Evolutionary conservation across 2,888 invertebrate species (phyloP), one percentile per base, ranked within the genome.

Genomic region (Drosophila rubida): DNA sequence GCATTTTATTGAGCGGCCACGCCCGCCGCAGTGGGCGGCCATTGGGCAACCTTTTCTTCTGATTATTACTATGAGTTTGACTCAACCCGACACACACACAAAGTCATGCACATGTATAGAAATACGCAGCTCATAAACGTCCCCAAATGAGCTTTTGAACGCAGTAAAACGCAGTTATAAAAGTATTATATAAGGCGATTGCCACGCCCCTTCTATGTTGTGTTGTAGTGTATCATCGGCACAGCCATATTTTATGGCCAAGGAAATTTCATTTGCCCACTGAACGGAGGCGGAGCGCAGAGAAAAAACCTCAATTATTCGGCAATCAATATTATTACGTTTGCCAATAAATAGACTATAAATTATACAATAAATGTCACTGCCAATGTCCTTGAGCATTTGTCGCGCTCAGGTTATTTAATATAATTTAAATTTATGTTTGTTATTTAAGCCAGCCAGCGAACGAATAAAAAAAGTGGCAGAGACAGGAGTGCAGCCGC

Each of bases 351-450:
- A 80, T 78, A 54, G 68, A 45, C 69, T 44, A 84, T 87, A 87
- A 88, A 84, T 87, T 80, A 78, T 70, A 74, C 55, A 87, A 87
- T 86, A 86, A 82, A 76, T 86, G 83, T 74, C 72, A 69, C 54
- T 80, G 63, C 35, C 71, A 25, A 65, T 69, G 78, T 67, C 87
- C 84, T 81, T 87, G 76, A 74, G 65, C 58, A 51, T 49, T 58
- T 58, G 59, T 54, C 35, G 55, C 49, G 58, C 35, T 46, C 41
- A 60, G 71, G 66, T 81, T 78, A 71, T 74, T 88, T 71, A 86
- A 83, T 86, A 80, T 88, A 88, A 86, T 82, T 88, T 88, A 88
- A 88, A 82, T 82, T 82, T 82, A 82, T 82, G 81, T 70, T 73
- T 73, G 69, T 65, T 82, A 75, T 78, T 85, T 72, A 68, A 69